These are phyloP conservation scores for Pavo muticus DNA, from an alignment of 2,113 vertebrate genomes.

Conservation along the genomic window DNA sequence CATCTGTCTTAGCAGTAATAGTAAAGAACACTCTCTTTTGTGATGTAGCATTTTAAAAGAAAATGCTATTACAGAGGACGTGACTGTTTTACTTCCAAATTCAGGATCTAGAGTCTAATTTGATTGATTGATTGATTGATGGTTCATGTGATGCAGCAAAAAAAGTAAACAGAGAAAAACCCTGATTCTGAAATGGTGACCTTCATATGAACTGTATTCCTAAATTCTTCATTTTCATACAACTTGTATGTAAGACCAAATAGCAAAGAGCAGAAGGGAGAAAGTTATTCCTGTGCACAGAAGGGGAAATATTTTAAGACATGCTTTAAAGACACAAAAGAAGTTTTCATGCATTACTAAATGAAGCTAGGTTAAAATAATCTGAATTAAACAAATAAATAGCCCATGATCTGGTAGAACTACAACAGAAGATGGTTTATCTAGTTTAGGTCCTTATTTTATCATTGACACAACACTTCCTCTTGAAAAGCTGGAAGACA, in stretches of 20 bases:
- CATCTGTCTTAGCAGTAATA: constrained; percentile 4
- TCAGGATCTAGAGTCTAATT: not conserved
- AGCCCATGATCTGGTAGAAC: not conserved
- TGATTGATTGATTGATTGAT: not conserved
- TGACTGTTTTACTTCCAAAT: not conserved
- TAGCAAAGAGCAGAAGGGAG: not conserved
- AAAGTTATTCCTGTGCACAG: not conserved
- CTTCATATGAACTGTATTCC: not conserved
- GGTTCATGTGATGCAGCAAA: not conserved
- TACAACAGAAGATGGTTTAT: not conserved
- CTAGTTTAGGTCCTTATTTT: not conserved
- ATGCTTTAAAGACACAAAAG: not conserved
- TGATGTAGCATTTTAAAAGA: constrained; percentile 7
- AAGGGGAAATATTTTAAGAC: not conserved
- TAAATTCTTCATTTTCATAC: not conserved
- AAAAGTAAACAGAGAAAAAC: not conserved
- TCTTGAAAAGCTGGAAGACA: not conserved
- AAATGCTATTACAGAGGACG: not conserved
- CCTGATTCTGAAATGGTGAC: not conserved
- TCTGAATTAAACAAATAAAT: not conserved
- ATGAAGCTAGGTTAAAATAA: not conserved
- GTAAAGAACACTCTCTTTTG: not conserved
- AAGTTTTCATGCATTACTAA: not conserved
- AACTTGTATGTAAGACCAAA: not conserved
- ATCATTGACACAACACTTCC: not conserved